Percentiles rank a stretch among this genome's conserved stretches.
Evolutionary conservation across 2,113 vertebrate species (phyloP).

Genomic region (Dendropsophus ebraccatus): DNA sequence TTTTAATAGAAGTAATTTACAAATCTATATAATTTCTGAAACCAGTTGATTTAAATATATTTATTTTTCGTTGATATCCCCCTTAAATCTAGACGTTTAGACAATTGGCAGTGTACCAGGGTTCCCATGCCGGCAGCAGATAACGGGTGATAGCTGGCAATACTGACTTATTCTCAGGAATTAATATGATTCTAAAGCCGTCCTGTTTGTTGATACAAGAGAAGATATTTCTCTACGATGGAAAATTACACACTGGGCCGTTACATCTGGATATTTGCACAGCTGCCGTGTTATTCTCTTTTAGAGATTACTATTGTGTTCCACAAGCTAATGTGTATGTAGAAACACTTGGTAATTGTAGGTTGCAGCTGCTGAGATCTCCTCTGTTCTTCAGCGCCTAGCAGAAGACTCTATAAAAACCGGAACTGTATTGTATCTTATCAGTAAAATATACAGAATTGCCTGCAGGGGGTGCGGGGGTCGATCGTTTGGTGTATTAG

Average conservation of each 20-base stretch:
- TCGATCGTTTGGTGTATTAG: neutral
- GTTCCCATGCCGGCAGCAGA: neutral
- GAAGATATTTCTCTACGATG: conserved; percentile 4
- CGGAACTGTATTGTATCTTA: neutral
- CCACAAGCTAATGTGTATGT: conserved; percentile 22
- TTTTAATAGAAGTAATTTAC: no score
- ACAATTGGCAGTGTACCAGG: no score
- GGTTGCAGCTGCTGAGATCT: conserved; percentile 4
- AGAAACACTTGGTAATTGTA: conserved; percentile 10
- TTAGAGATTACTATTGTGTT: conserved; percentile 19
- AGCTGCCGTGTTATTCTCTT: conserved; percentile 24
- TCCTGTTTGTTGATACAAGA: conserved; percentile 2
- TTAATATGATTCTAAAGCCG: neutral
- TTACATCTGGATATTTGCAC: conserved; percentile 38
- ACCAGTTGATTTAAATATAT: no score
- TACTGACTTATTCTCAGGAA: neutral
- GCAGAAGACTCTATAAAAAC: neutral
- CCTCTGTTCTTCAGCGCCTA: neutral
- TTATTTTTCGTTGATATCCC: no score
- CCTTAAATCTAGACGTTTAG: no score
- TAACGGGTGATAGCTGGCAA: neutral
- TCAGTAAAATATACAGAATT: neutral
- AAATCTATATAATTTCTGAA: no score
- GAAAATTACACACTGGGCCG: conserved; percentile 21
- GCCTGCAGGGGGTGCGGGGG: neutral